Percentiles rank a stretch among this genome's conserved stretches.
Evolutionary conservation across 92 coral and sea anemone species (phyloP).

Genomic region (Paragorgia papillata): DNA sequence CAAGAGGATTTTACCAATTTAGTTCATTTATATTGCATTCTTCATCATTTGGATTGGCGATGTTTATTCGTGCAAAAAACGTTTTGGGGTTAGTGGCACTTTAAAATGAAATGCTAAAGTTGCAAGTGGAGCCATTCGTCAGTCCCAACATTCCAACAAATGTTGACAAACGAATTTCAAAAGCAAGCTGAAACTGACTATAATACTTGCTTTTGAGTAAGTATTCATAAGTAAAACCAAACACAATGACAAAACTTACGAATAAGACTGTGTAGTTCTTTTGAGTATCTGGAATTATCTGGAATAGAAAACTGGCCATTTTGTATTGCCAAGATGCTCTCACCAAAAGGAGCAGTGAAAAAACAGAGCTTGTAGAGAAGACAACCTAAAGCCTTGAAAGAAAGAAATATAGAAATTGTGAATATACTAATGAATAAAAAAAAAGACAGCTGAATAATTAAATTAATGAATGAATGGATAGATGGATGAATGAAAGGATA

Average conservation of each 20-base stretch:
- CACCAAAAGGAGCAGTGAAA: conserved; percentile 90
- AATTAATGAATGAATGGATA: background rate
- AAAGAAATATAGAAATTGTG: background rate
- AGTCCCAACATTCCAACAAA: no score
- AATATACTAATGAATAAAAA: background rate
- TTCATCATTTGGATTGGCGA: no score
- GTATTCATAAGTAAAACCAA: no score
- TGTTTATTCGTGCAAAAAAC: no score
- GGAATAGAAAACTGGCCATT: conserved; percentile 97
- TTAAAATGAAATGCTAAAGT: no score
- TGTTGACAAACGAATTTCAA: no score
- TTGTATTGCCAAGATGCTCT: conserved; percentile 96
- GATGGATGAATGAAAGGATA: background rate
- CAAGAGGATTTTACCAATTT: no score
- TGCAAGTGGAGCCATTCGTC: no score
- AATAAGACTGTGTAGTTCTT: conserved; percentile 74
- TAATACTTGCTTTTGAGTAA: no score
- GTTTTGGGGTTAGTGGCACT: no score
- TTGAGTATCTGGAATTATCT: conserved; percentile 85
- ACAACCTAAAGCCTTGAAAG: conserved; percentile 89
- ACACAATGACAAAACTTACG: background rate
- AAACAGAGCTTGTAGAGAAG: conserved; percentile 91
- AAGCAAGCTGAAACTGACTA: no score
- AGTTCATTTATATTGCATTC: no score
- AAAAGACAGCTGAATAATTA: background rate